phyloP scores from a whole-genome alignment of 2,888 invertebrate species.

The Rutpela maculata region DNA sequence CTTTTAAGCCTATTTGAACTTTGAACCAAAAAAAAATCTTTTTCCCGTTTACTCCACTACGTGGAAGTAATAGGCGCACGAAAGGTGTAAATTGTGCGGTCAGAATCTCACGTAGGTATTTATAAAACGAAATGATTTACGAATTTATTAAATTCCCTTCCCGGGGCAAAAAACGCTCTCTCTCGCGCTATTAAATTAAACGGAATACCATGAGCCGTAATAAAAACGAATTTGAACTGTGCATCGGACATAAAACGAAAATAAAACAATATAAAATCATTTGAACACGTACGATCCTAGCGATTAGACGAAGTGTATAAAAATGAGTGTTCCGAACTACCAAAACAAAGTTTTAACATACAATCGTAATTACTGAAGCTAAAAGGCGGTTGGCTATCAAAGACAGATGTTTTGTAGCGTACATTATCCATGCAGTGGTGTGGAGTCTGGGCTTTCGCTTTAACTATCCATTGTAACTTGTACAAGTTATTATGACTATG shows the following conservation, averaged over 20 bases:
- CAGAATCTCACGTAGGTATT: not conserved
- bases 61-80: too few relatives aligned
- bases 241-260: constrained; percentile 15
- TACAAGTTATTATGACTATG: not conserved
- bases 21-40: too few relatives aligned
- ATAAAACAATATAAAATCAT: constrained; percentile 42
- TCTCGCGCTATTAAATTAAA: not conserved
- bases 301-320: constrained; percentile 53
- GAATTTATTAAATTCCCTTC: not conserved
- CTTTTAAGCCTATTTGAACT: too few relatives aligned
- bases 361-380: constrained; percentile 69
- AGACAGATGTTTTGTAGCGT: constrained; percentile 71
- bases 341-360: constrained; percentile 62
- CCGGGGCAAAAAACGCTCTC: not conserved
- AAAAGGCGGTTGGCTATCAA: constrained; percentile 72
- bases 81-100: not conserved
- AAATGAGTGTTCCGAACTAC: constrained; percentile 57
- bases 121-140: constrained; percentile 3
- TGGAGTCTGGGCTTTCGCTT: constrained; percentile 5
- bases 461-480: not conserved
- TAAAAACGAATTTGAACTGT: constrained; percentile 12
- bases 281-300: constrained; percentile 44
- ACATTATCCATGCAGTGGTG: constrained; percentile 46
- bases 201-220: not conserved
- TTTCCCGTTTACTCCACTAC: too few relatives aligned